Conservation (phyloP, 2,888 invertebrate species). For the Liopterus haemorrhoidalis region DNA sequence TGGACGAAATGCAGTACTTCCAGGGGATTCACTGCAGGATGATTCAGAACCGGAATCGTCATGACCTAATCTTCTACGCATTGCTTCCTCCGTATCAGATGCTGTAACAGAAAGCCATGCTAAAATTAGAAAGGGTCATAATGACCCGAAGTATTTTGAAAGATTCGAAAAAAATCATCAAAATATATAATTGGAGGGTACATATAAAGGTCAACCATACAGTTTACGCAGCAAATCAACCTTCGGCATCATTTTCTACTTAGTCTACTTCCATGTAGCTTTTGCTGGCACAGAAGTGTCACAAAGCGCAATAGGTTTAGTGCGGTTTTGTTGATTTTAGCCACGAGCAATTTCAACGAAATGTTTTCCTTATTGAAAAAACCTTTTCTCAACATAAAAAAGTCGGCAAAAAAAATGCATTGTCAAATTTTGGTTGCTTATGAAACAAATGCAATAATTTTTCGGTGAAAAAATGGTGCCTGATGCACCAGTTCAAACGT, state of each 20-base stretch:
- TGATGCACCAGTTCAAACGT: conserved; percentile 26
- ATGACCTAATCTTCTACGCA: conserved; percentile 50
- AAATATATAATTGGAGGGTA: too few relatives aligned
- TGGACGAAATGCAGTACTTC: conserved; percentile 44
- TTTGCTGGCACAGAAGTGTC: too few relatives aligned
- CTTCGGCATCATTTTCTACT: too few relatives aligned
- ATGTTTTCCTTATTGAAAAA: too few relatives aligned
- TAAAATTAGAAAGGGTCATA: conserved; percentile 17
- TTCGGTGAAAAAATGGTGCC: not conserved
- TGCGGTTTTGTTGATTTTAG: too few relatives aligned
- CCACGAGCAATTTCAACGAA: too few relatives aligned
- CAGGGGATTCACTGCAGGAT: conserved; percentile 61
- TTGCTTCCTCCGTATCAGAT: conserved; percentile 51
- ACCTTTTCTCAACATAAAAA: too few relatives aligned
- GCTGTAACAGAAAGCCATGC: conserved; percentile 46
- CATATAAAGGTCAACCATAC: too few relatives aligned
- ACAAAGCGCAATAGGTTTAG: too few relatives aligned
- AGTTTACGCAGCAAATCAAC: too few relatives aligned
- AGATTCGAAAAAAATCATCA: conserved; percentile 6
- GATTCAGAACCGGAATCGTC: conserved; percentile 69
- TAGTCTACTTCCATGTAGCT: not conserved
- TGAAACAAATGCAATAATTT: not conserved
- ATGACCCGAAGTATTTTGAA: conserved; percentile 19
- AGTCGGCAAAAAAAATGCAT: too few relatives aligned
- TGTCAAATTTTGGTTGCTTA: too few relatives aligned